Conservation (phyloP, 2,888 invertebrate genomes). For the Polydrusus tereticollis region DNA sequence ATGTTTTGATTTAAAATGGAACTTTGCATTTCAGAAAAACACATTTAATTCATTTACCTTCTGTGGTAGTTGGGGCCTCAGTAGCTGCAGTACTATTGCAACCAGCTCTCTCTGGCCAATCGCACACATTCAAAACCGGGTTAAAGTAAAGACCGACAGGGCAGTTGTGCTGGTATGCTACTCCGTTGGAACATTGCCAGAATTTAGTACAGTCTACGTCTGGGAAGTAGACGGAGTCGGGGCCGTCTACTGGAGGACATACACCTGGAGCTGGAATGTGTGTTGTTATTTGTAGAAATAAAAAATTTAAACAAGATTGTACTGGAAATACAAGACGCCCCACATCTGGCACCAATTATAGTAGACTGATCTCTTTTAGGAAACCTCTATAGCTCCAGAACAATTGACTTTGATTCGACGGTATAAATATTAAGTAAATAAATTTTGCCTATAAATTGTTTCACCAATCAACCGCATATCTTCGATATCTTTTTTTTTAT, state of each 20-base stretch:
- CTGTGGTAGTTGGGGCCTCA: slow-evolving; percentile 7
- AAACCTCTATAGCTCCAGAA: too few species aligned
- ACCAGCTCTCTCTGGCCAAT: slow-evolving; percentile 48
- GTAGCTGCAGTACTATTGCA: slow-evolving; percentile 33
- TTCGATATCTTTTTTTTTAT: too few species aligned
- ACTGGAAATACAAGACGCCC: too few species aligned
- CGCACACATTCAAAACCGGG: slow-evolving; percentile 51
- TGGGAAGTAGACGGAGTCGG: slow-evolving; percentile 50
- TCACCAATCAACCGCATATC: too few species aligned
- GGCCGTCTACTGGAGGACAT: slow-evolving; percentile 51
- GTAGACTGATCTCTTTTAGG: too few species aligned
- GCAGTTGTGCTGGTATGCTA: slow-evolving; percentile 47
- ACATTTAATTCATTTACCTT: neutral
- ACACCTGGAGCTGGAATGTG: slow-evolving; percentile 10
- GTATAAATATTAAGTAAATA: too few species aligned
- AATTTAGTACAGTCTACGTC: slow-evolving; percentile 52
- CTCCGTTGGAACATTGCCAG: slow-evolving; percentile 53
- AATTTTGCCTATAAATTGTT: too few species aligned
- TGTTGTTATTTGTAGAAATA: too few species aligned
- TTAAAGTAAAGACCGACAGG: slow-evolving; percentile 47
- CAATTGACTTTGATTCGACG: too few species aligned
- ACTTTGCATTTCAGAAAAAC: neutral
- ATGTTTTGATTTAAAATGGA: too few species aligned
- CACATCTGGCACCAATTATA: too few species aligned
- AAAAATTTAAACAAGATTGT: too few species aligned